Percentiles rank a stretch among this genome's conserved stretches.
phyloP scores from a whole-genome alignment of 2,797 vertebrate species.

The Anomalospiza imberbis region DNA sequence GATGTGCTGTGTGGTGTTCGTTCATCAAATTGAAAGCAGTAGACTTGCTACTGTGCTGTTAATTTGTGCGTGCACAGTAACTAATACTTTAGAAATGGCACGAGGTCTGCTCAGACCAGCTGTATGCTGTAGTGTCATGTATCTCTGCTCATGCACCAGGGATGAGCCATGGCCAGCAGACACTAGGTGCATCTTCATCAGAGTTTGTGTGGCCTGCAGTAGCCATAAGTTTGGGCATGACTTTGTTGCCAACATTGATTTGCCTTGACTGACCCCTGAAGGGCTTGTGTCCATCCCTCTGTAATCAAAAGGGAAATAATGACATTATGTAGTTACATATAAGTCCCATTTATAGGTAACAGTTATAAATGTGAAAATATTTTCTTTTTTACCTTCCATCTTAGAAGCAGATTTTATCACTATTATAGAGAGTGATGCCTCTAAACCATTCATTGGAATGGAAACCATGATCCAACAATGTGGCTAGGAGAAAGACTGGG shows the following conservation, averaged over 20 bases:
- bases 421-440: constrained; percentile 76
- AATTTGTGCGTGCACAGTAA: neutral
- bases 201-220: neutral
- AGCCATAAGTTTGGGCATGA: neutral
- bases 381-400: neutral
- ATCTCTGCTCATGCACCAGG: neutral
- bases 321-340: neutral
- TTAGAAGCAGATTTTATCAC: constrained; percentile 76
- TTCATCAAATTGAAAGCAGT: neutral
- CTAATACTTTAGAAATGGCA: neutral
- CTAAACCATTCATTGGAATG: constrained; percentile 75
- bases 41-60: neutral
- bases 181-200: neutral
- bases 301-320: neutral
- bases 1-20: neutral
- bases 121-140: neutral
- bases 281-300: neutral
- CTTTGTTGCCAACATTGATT: neutral
- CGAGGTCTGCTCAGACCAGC: neutral
- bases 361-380: neutral
- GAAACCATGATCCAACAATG: constrained; percentile 75
- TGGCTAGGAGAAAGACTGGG: constrained; percentile 74
- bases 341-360: neutral
- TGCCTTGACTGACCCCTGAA: neutral
- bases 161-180: neutral